Evolutionary conservation across 1,140 invertebrate genomes (phyloP).

Genomic region (Cydia fagiglandana): DNA sequence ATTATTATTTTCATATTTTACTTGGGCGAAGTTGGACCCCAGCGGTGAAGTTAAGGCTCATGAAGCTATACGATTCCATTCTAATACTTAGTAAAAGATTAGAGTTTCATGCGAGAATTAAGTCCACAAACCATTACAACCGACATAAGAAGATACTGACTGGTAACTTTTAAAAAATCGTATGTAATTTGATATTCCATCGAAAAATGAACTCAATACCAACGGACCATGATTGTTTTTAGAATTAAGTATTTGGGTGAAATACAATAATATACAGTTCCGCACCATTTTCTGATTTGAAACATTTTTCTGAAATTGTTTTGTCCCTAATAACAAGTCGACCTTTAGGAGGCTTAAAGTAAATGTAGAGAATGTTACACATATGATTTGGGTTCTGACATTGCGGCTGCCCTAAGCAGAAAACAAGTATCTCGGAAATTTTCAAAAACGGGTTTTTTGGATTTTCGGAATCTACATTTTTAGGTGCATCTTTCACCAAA

Average conservation of each 20-base stretch:
- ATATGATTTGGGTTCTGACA: neutral
- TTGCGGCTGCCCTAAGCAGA: neutral
- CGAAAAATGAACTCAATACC: neutral
- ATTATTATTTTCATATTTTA: no score
- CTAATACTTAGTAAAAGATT: neutral
- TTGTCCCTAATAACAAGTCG: neutral
- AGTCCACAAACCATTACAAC: neutral
- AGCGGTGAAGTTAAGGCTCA: no score
- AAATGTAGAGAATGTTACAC: neutral
- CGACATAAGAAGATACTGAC: slow-evolving; percentile 18
- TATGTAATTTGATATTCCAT: neutral
- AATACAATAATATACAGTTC: neutral
- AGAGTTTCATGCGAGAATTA: neutral
- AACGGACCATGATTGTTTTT: neutral
- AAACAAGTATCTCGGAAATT: no score
- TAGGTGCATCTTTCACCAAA: no score
- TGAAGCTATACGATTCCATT: neutral
- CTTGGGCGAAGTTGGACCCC: no score
- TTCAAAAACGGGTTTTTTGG: no score
- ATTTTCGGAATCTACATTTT: no score
- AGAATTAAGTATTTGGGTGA: neutral
- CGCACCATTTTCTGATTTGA: neutral
- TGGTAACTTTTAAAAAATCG: neutral
- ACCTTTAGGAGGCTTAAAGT: neutral
- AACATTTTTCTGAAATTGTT: slow-evolving; percentile 25